These are phyloP conservation scores for Oreotrochilus melanogaster DNA, from an alignment of 2,113 vertebrate species.

Conservation along the genomic window DNA sequence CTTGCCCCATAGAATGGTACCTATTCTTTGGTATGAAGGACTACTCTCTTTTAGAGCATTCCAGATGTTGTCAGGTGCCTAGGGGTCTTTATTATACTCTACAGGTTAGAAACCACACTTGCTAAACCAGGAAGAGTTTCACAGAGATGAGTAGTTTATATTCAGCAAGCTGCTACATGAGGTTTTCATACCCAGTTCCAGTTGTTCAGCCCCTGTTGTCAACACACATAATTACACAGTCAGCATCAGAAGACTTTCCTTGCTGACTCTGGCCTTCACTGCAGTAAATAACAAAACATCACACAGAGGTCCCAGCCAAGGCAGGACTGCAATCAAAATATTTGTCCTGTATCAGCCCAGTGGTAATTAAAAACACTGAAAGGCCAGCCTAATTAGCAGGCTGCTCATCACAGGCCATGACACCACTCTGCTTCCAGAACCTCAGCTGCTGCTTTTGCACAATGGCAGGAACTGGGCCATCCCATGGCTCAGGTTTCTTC, in stretches of 20 bases:
- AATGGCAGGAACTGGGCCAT: background rate
- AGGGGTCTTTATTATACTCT: slow-evolving; percentile 20
- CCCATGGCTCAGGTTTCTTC: background rate
- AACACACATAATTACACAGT: background rate
- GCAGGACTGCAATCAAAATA: background rate
- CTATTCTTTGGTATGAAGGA: background rate
- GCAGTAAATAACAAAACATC: background rate
- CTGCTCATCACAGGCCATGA: background rate
- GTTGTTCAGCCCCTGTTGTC: background rate
- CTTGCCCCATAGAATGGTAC: too few species aligned
- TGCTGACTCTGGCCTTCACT: background rate
- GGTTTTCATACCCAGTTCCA: background rate
- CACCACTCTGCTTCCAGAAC: background rate
- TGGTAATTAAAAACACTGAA: slow-evolving; percentile 6
- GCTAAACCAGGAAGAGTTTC: background rate
- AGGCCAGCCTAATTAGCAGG: background rate
- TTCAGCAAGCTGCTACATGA: background rate
- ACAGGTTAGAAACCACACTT: background rate
- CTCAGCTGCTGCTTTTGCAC: background rate
- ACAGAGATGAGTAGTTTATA: background rate
- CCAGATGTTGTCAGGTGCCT: background rate
- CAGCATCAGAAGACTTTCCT: background rate
- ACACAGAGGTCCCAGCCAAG: background rate
- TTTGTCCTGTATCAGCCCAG: background rate
- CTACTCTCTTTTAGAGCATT: slow-evolving; percentile 20